These are phyloP conservation scores for Hippocampus abdominalis DNA, from an alignment of 2,113 vertebrate species.

Conservation along the genomic window DNA sequence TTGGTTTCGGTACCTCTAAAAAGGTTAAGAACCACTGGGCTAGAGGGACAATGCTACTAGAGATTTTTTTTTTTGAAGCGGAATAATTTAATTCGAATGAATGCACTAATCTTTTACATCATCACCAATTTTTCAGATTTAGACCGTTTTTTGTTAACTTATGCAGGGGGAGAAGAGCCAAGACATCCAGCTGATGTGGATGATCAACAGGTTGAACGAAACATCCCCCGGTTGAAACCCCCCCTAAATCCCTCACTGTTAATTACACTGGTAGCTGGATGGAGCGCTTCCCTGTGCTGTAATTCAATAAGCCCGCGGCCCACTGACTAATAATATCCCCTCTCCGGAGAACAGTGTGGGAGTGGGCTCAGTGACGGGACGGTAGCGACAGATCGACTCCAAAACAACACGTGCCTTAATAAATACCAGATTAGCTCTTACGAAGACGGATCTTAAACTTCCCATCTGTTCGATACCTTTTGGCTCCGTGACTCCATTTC, in stretches of 20 bases:
- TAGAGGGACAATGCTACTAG: no score
- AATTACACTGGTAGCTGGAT: constrained; percentile 55
- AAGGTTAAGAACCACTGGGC: no score
- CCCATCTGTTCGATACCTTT: constrained; percentile 20
- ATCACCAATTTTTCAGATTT: no score
- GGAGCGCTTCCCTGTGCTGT: constrained; percentile 50
- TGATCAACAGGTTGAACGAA: constrained; percentile 50
- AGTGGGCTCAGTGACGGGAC: background rate
- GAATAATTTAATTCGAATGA: no score
- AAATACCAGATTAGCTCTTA: constrained; percentile 35
- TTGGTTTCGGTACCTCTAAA: no score
- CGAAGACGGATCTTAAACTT: constrained; percentile 16
- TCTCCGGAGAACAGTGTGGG: constrained; percentile 33
- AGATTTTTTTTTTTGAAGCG: no score
- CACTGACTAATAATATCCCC: constrained; percentile 66
- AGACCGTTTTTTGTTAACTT: no score
- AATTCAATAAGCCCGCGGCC: constrained; percentile 66
- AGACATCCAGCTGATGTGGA: constrained; percentile 7
- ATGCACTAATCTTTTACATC: no score
- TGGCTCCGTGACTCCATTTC: constrained; percentile 5
- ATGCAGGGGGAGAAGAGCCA: background rate
- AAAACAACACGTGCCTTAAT: constrained; percentile 14
- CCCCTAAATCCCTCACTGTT: constrained; percentile 53
- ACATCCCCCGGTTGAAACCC: constrained; percentile 41
- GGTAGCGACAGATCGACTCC: constrained; percentile 24